Percentiles rank a stretch among this genome's conserved stretches.
These are phyloP conservation scores for Lepidocyrtoides sp. DNA, from an alignment of 2,888 invertebrate genomes.

Conservation along the genomic window DNA sequence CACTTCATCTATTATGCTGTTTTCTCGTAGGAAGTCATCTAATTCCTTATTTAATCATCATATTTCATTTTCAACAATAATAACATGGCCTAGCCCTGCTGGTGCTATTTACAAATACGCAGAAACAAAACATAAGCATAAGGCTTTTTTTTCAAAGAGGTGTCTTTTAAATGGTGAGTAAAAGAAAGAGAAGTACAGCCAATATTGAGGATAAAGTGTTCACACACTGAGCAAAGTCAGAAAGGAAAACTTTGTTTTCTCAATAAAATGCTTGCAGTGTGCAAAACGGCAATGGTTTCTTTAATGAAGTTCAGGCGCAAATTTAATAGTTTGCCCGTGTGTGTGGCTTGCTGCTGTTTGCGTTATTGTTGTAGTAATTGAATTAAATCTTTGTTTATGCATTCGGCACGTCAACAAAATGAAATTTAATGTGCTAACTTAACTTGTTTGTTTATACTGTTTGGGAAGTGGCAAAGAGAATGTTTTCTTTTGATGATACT, in stretches of 20 bases:
- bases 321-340: constrained; percentile 31
- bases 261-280: neutral
- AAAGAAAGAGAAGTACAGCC: neutral
- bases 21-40: constrained; percentile 61
- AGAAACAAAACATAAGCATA: neutral
- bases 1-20: constrained; percentile 28
- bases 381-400: constrained; percentile 66
- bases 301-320: constrained; percentile 46
- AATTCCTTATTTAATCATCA: constrained; percentile 68
- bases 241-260: neutral
- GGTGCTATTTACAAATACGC: neutral
- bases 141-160: neutral
- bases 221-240: neutral
- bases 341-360: constrained; percentile 32
- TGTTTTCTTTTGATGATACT: neutral
- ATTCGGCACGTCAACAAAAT: constrained; percentile 56
- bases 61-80: constrained; percentile 60
- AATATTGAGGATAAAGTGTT: neutral
- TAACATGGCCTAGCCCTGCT: constrained; percentile 20
- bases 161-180: neutral
- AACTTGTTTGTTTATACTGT: constrained; percentile 27
- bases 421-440: constrained; percentile 44
- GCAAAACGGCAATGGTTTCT: neutral
- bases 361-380: constrained; percentile 37
- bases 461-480: constrained; percentile 12